These are phyloP conservation scores for Bombycilla garrulus DNA, from an alignment of 2,113 vertebrate genomes.

Conservation along the genomic window DNA sequence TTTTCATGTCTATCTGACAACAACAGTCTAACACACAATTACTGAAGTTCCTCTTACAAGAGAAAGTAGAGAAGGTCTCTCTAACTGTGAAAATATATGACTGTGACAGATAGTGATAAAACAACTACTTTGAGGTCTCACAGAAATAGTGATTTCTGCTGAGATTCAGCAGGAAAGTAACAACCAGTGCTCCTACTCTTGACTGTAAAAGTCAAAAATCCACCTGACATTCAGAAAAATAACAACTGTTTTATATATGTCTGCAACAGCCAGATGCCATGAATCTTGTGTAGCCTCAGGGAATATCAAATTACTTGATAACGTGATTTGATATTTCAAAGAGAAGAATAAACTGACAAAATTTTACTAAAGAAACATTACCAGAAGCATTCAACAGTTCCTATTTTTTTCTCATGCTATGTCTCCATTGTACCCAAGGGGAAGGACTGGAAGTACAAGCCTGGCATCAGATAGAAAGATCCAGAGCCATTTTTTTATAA, in stretches of 20 bases:
- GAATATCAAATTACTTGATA: not conserved
- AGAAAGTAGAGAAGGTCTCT: not conserved
- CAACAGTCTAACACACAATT: not conserved
- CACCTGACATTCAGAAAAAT: not conserved
- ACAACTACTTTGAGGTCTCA: not conserved
- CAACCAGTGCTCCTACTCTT: not conserved
- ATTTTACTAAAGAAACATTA: constrained; percentile 30
- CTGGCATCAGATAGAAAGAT: not conserved
- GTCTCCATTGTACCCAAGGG: not conserved
- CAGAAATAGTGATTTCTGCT: not conserved
- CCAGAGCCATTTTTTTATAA: not conserved
- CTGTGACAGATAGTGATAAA: not conserved
- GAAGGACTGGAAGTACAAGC: not conserved
- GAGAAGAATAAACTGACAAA: constrained; percentile 46
- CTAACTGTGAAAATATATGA: not conserved
- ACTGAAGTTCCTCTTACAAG: not conserved
- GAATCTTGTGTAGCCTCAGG: not conserved
- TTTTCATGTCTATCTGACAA: not conserved
- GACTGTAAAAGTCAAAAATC: not conserved
- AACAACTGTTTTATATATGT: not conserved
- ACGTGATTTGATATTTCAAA: constrained; percentile 29
- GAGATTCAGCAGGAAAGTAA: not conserved
- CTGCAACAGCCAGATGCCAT: not conserved
- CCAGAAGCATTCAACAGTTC: not conserved
- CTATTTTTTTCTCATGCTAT: not conserved